Evolutionary conservation across 2,797 vertebrate genomes (phyloP).

Genomic region (Schizopygopsis malacanthus): DNA sequence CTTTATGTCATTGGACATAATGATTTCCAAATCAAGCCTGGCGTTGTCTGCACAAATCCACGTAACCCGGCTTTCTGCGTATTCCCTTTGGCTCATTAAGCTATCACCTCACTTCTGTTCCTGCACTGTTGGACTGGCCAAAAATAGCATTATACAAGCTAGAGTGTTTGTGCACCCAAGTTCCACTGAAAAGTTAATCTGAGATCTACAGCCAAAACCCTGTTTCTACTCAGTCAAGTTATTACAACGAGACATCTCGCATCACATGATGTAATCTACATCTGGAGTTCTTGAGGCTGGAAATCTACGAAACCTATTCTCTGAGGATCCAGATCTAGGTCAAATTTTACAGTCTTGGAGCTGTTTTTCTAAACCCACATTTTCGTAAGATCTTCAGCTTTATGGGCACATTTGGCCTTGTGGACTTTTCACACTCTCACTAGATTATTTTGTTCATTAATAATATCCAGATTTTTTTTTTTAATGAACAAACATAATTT

Average conservation of each 20-base stretch:
- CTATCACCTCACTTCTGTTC: slow-evolving; percentile 18
- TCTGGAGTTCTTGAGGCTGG: slow-evolving; percentile 42
- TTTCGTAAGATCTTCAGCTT: slow-evolving; percentile 26
- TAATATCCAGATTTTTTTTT: neutral
- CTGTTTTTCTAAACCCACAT: slow-evolving; percentile 32
- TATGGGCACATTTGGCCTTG: neutral
- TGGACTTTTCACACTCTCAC: neutral
- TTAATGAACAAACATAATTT: neutral
- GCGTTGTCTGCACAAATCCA: neutral
- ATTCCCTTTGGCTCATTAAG: neutral
- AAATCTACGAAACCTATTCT: slow-evolving; percentile 48
- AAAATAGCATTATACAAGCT: slow-evolving; percentile 25
- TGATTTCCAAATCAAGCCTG: slow-evolving; percentile 25
- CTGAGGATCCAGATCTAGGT: slow-evolving; percentile 47
- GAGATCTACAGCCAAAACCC: slow-evolving; percentile 23
- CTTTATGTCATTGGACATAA: neutral
- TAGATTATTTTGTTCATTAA: neutral
- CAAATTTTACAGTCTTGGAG: slow-evolving; percentile 40
- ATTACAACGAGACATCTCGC: slow-evolving; percentile 29
- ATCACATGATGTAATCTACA: slow-evolving; percentile 56
- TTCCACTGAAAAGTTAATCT: neutral
- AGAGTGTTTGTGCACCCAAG: neutral
- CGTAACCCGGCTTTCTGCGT: neutral
- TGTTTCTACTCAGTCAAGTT: slow-evolving; percentile 26
- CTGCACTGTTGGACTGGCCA: slow-evolving; percentile 12